phyloP scores from a whole-genome alignment of 1,140 invertebrate genomes.

The Heliothis subflexa region DNA sequence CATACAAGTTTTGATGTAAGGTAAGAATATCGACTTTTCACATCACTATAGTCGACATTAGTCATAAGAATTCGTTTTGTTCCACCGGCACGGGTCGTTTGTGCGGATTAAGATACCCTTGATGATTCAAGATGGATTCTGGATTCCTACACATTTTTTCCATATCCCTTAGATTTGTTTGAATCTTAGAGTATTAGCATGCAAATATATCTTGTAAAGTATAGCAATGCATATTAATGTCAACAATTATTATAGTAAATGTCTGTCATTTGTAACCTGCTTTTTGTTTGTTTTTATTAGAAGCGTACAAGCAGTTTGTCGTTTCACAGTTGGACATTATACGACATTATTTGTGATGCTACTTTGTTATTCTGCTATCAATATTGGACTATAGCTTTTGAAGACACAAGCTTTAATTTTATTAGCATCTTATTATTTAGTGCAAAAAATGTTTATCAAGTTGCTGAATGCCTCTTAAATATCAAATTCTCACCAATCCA shows the following conservation, averaged over 20 bases:
- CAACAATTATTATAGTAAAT: constrained; percentile 9
- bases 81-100: constrained; percentile 62
- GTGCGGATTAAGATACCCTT: constrained; percentile 62
- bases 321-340: neutral
- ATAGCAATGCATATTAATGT: constrained; percentile 26
- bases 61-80: constrained; percentile 70
- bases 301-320: neutral
- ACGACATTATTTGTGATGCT: neutral
- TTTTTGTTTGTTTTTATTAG: constrained; percentile 25
- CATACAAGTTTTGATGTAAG: neutral
- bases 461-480: too few species aligned
- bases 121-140: constrained; percentile 46
- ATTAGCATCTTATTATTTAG: neutral
- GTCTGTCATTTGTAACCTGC: constrained; percentile 3
- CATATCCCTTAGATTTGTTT: constrained; percentile 40
- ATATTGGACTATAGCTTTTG: too few species aligned
- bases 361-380: too few species aligned
- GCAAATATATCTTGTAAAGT: constrained; percentile 26
- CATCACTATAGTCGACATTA: constrained; percentile 56
- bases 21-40: neutral
- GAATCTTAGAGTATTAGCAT: constrained; percentile 41
- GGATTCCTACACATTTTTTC: constrained; percentile 39
- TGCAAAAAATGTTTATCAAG: neutral
- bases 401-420: neutral
- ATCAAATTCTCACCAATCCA: neutral